These are phyloP conservation scores for Ruditapes philippinarum DNA, from an alignment of 1,140 invertebrate genomes.

Conservation along the genomic window DNA sequence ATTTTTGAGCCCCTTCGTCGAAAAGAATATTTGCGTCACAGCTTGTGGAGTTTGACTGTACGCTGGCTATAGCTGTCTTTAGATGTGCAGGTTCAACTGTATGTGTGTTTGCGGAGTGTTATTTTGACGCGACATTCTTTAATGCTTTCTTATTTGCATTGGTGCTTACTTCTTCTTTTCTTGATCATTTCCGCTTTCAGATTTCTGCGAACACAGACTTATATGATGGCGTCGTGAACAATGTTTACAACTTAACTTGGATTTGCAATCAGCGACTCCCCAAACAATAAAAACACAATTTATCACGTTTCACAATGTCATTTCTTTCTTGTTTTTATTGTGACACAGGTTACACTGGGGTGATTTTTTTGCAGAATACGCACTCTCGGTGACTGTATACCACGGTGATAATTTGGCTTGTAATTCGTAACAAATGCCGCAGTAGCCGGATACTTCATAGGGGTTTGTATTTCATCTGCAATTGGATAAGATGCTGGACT, in stretches of 20 bases:
- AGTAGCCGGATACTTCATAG: background rate
- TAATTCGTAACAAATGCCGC: no score
- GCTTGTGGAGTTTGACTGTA: no score
- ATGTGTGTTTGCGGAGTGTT: slow-evolving; percentile 6
- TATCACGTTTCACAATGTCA: slow-evolving; percentile 21
- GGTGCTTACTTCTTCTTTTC: background rate
- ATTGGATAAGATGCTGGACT: no score
- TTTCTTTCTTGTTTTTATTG: background rate
- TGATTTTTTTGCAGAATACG: background rate
- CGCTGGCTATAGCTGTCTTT: no score
- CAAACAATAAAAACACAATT: slow-evolving; percentile 46
- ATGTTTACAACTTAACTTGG: background rate
- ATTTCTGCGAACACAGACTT: background rate
- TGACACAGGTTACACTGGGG: background rate
- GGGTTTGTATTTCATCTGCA: background rate
- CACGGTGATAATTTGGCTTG: background rate
- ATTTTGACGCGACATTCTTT: background rate
- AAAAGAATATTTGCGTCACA: slow-evolving; percentile 51
- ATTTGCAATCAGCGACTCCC: slow-evolving; percentile 11
- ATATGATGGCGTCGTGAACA: slow-evolving; percentile 27
- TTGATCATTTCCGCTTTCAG: background rate
- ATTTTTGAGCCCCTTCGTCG: slow-evolving; percentile 58
- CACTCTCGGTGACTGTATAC: background rate
- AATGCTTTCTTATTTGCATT: background rate
- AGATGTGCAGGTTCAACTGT: background rate